Evolutionary conservation across 2,113 vertebrate genomes (phyloP).

Genomic region (Daphoenositta chrysoptera): DNA sequence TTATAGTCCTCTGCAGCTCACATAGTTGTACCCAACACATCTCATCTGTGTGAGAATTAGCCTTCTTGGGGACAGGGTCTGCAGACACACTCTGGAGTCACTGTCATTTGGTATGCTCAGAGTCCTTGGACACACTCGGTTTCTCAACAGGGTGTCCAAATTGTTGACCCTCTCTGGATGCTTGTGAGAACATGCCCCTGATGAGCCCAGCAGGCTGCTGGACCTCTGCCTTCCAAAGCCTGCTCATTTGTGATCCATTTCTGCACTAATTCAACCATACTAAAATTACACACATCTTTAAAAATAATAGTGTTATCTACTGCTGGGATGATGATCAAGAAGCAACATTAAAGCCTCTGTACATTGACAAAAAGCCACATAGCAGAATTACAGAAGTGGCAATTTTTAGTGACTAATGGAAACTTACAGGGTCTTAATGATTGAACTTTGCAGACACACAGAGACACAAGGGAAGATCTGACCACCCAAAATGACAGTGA

Average conservation of each 20-base stretch:
- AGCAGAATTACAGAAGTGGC: background rate
- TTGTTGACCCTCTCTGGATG: background rate
- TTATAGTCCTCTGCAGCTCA: background rate
- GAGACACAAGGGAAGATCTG: background rate
- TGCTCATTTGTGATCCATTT: background rate
- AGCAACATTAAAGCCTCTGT: background rate
- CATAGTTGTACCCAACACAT: background rate
- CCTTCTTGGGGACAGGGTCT: background rate
- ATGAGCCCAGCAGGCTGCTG: background rate
- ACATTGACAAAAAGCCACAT: background rate
- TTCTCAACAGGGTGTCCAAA: background rate
- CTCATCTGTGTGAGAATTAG: background rate
- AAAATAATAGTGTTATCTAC: background rate
- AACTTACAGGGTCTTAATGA: background rate
- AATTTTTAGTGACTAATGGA: background rate
- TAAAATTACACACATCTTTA: background rate
- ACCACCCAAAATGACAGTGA: background rate
- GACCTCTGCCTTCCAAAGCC: background rate
- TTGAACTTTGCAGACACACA: background rate
- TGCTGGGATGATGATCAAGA: constrained; percentile 5
- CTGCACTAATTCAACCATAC: background rate
- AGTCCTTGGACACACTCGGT: fast-evolving
- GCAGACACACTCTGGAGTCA: background rate
- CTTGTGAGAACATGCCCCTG: background rate
- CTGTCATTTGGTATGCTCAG: background rate